Base-by-base conservation (phyloP, 2,113 vertebrate species). In the Psittacula cyanocephala region DNA sequence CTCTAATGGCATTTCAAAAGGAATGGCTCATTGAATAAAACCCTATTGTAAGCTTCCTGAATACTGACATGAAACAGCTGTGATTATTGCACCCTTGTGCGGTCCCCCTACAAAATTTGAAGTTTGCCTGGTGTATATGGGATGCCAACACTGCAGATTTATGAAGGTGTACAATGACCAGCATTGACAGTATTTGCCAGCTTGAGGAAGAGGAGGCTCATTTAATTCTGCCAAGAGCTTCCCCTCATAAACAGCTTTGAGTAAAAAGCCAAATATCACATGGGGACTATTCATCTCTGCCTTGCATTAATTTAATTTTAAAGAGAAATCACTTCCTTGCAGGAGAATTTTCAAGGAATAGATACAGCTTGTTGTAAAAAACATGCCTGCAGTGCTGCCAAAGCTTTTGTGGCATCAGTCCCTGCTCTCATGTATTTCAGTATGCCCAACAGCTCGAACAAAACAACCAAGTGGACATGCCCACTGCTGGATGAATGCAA, bases 41-140 rank as follows among this genome's bases (percentile, higher is more conserved):
- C 31, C 86, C 77, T 64, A 31, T 53, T 93, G 96, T 81, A 94
- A 47, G 96, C 70, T 41, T 90, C 33, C 72, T 64, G 95, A 91
- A 84, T 12, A 47, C 86, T 85, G 91, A 94, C 90, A 94, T 5
- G 57, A 76, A 96, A 71, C 88, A 94, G 95, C 93, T 94, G 95
- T 53, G 80, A 53, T 87, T 94, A 93, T 4, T 88, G 88, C 92
- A 96, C 86, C 37, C 17, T 52, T 81, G 88, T 65, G 91, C 3
- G 7, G 72, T 96, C 46, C 88, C 94, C 67, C 91, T 90, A 91
- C 85, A 97, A 89, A 96, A 97, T 91, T 1, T 69, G 94, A 96
- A 76, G 83, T 62, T 79, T 86, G 88, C 93, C 91, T 91, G 89
- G 87, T 81, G 50, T 41, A 47, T 80, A 49, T n/a, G 86, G 95